phyloP scores from a whole-genome alignment of 2,888 invertebrate genomes.

The Acronicta alni region DNA sequence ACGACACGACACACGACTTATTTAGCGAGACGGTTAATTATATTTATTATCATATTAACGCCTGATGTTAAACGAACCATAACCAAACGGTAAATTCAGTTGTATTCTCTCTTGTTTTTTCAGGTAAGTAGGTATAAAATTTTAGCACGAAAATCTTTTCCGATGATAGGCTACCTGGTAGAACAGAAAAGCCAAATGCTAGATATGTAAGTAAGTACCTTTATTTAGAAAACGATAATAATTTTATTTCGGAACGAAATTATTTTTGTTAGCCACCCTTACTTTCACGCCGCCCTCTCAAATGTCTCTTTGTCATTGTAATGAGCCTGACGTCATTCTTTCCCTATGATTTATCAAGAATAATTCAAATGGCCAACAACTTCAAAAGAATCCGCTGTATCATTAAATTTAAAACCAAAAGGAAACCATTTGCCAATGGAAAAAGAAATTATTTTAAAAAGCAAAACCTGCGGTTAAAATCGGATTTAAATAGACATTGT shows the following conservation, averaged over 20 bases:
- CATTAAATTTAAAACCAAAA: constrained; percentile 7
- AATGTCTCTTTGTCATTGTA: constrained; percentile 36
- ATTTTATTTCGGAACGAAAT: constrained; percentile 16
- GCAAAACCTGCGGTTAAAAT: constrained; percentile 25
- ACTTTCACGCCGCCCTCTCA: constrained; percentile 17
- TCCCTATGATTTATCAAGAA: constrained; percentile 13
- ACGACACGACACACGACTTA: constrained; percentile 68
- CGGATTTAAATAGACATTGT: constrained; percentile 22
- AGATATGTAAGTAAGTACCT: too few relatives aligned
- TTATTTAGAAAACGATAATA: constrained; percentile 1
- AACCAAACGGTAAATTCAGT: constrained; percentile 70
- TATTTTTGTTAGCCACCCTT: constrained; percentile 17
- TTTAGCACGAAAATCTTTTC: constrained; percentile 39
- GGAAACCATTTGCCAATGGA: background rate
- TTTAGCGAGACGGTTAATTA: constrained; percentile 78
- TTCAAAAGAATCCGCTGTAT: background rate
- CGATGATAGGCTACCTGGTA: constrained; percentile 42
- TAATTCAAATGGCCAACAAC: constrained; percentile 9
- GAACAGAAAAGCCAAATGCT: constrained; percentile 16
- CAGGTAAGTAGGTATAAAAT: constrained; percentile 48
- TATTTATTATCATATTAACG: constrained; percentile 85
- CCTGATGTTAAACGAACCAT: constrained; percentile 79
- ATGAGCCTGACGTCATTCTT: constrained; percentile 21
- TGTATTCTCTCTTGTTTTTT: constrained; percentile 62
- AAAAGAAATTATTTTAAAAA: background rate